Evolutionary conservation across 2,113 vertebrate species (phyloP).

Genomic region (Reinhardtius hippoglossoides): DNA sequence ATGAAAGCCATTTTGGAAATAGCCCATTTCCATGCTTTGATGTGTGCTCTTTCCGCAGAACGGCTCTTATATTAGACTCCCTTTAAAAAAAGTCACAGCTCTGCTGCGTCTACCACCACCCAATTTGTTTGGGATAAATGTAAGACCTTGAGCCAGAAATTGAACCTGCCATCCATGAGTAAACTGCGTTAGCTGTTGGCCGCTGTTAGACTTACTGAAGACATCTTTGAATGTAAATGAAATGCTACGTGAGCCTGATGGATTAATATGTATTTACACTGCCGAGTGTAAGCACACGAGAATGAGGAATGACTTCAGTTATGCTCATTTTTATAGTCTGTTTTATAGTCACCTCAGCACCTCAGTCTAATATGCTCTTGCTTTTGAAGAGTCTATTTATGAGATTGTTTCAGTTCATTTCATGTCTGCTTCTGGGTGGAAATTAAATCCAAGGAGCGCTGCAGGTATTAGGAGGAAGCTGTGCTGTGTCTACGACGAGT

Average conservation of each 20-base stretch:
- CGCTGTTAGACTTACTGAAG: slow-evolving; percentile 55
- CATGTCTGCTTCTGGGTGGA: slow-evolving; percentile 22
- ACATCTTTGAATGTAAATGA: slow-evolving; percentile 60
- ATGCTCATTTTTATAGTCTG: slow-evolving; percentile 29
- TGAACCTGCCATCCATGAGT: slow-evolving; percentile 67
- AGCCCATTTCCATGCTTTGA: slow-evolving; percentile 59
- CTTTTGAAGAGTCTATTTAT: slow-evolving; percentile 26
- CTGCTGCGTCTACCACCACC: slow-evolving; percentile 47
- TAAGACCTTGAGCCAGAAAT: slow-evolving; percentile 68
- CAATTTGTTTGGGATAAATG: slow-evolving; percentile 72
- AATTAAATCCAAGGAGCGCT: slow-evolving; percentile 36
- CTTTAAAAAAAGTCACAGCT: slow-evolving; percentile 51
- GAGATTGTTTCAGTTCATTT: slow-evolving; percentile 52
- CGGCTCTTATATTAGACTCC: slow-evolving; percentile 43
- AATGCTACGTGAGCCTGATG: slow-evolving; percentile 42
- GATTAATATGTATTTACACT: slow-evolving; percentile 45
- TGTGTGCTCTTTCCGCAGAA: slow-evolving; percentile 48
- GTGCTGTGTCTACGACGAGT: neutral
- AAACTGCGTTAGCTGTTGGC: slow-evolving; percentile 39
- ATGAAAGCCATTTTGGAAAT: slow-evolving; percentile 60
- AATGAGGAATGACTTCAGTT: slow-evolving; percentile 41
- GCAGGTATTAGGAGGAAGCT: slow-evolving; percentile 1
- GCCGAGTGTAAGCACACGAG: slow-evolving; percentile 21
- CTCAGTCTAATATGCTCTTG: slow-evolving; percentile 32
- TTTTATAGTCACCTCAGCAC: slow-evolving; percentile 34